Conservation (phyloP, 2,113 vertebrate genomes). For the Coregonus clupeaformis region DNA sequence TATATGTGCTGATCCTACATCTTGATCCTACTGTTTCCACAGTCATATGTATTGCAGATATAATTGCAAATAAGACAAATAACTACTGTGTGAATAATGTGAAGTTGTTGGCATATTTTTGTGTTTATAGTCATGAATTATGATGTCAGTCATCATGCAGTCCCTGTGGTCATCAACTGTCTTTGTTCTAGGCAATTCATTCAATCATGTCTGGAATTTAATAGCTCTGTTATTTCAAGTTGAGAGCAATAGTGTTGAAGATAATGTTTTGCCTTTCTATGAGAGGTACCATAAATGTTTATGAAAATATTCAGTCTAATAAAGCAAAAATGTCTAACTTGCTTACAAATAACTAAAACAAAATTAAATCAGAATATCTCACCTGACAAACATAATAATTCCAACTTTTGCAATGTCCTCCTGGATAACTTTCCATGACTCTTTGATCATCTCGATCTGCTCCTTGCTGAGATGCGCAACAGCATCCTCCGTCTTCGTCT, state of each 20-base stretch:
- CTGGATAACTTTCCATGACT: conserved; percentile 80
- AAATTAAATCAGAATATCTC: conserved; percentile 18
- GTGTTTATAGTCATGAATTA: neutral
- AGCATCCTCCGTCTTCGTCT: conserved; percentile 42
- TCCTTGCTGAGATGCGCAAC: conserved; percentile 46
- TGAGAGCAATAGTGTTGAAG: no score
- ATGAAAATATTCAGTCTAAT: neutral
- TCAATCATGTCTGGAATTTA: no score
- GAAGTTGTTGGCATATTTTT: neutral
- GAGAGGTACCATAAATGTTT: neutral
- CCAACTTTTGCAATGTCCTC: conserved; percentile 80
- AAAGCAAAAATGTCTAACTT: neutral
- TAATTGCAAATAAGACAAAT: neutral
- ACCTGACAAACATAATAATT: conserved; percentile 82
- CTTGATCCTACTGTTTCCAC: neutral
- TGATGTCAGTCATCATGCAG: neutral
- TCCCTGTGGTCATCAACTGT: no score
- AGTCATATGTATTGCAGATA: neutral
- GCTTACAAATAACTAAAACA: neutral
- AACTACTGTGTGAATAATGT: neutral
- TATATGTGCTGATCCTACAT: neutral
- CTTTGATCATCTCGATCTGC: conserved; percentile 74
- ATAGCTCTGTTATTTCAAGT: no score
- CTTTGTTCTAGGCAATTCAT: no score
- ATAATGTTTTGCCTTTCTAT: no score